phyloP scores from a whole-genome alignment of 2,797 vertebrate genomes.

The Eremophila alpestris region DNA sequence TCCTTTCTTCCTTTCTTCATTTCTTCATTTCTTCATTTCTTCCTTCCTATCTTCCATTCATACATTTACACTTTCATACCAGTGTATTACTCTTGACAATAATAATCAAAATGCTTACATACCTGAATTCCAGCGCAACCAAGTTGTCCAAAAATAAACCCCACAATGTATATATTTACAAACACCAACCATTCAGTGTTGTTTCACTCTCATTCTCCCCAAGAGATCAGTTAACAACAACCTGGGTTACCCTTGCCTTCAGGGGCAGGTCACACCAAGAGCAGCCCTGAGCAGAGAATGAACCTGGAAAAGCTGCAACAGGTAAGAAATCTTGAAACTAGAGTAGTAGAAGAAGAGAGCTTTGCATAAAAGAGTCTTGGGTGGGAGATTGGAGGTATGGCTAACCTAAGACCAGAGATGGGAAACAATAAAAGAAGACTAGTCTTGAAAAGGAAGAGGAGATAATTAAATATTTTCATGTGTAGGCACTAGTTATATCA shows the following conservation, averaged over 20 bases:
- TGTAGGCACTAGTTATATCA: background rate
- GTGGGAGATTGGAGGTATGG: background rate
- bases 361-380: accelerated
- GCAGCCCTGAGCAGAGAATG: background rate
- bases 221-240: background rate
- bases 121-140: background rate
- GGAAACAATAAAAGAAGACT: background rate
- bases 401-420: background rate
- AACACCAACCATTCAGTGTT: background rate
- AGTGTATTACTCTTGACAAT: background rate
- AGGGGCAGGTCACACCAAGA: background rate
- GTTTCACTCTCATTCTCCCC: background rate
- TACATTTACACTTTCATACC: background rate
- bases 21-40: accelerated
- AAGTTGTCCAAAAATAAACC: background rate
- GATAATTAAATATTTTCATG: slow-evolving; percentile 26
- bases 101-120: background rate
- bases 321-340: background rate
- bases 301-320: background rate
- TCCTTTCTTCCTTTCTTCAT: accelerated
- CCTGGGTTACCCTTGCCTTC: background rate
- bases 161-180: background rate
- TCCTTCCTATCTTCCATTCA: background rate
- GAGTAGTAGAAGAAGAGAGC: background rate
- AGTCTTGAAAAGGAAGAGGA: background rate